Evolutionary conservation across 2,888 invertebrate genomes (phyloP), one percentile per base, ranked within the genome.

Genomic region (Melangyna quadrimaculata): DNA sequence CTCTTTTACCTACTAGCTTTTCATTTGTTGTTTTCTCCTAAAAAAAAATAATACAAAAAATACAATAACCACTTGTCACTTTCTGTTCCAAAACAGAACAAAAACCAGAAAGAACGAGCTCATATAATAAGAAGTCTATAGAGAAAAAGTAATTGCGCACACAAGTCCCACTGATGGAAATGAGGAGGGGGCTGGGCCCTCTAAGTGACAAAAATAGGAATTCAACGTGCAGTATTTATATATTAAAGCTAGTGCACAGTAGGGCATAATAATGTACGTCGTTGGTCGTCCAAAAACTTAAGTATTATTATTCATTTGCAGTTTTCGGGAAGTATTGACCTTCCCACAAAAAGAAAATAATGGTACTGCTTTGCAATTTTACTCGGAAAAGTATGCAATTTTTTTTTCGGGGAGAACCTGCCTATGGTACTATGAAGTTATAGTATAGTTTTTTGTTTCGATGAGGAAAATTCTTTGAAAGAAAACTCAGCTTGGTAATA

Each of bases 21-120:
- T 35, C 17, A 35, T 22, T 48, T 67, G 51, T 51, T n/a, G 24
- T 65, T 35, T 35, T 51, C 22, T 14, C 1, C 6, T 45, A 32
- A 1, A 14, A 24, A 51, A 75, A 69, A 59, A n/a, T n/a, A n/a
- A n/a, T n/a, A 32, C 3, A 14, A 24, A 51, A 75, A 69, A 59
- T 35, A 69, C 59, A 81, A 86, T 86, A 67, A 69, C 77, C 86
- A 86, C 81, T 81, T 81, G 86, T 81, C 86, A 86, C 61, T 81
- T 84, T 81, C 22, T 61, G 72, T 86, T 77, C 45, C 48, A 67
- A 45, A 72, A 61, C 45, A 45, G 37, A 48, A 29, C 29, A 53
- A 32, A 35, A 53, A 79, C 59, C 71, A 80, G 55, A 72, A 63
- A 61, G 43, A 61, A 72, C 65, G 29, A 51, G n/a, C 35, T 51